A percentile compares a stretch with the other conserved stretches of the same genome.
Evolutionary conservation across 1,140 invertebrate species (phyloP).

Genomic region (Calliphora vicina): DNA sequence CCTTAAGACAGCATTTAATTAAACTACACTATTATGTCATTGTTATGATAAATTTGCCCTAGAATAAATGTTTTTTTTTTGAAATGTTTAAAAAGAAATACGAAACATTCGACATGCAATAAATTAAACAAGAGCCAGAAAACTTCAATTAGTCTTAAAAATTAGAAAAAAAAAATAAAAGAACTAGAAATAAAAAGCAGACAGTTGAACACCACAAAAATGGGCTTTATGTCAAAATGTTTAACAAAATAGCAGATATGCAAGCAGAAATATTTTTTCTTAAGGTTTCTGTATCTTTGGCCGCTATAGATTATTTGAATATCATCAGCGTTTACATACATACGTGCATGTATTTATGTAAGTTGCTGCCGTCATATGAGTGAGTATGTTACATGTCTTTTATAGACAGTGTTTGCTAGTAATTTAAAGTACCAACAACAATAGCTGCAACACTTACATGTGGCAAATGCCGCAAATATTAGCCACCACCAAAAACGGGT

Average conservation of each 20-base stretch:
- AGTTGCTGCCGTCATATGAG: background rate
- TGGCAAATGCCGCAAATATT: background rate
- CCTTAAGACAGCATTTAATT: constrained; percentile 33
- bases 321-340: constrained; percentile 15
- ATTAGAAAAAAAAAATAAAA: constrained; percentile 7
- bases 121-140: constrained; percentile 21
- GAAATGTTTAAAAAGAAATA: background rate
- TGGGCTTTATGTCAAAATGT: constrained; percentile 25
- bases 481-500: background rate
- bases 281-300: background rate
- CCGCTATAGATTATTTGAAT: constrained; percentile 25
- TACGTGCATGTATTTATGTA: background rate
- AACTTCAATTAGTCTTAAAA: constrained; percentile 22
- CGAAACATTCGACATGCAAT: constrained; percentile 8
- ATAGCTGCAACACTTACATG: background rate
- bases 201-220: background rate
- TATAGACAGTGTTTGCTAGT: background rate
- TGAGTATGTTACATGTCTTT: background rate
- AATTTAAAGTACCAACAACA: background rate
- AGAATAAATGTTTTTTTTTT: background rate
- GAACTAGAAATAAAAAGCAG: background rate
- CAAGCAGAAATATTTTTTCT: no score
- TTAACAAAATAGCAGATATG: background rate
- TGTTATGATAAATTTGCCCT: constrained; percentile 27
- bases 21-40: constrained; percentile 31